Percentiles rank a stretch among this genome's conserved stretches.
Evolutionary conservation across 2,113 vertebrate genomes (phyloP).

Genomic region (Crotalus horridus): DNA sequence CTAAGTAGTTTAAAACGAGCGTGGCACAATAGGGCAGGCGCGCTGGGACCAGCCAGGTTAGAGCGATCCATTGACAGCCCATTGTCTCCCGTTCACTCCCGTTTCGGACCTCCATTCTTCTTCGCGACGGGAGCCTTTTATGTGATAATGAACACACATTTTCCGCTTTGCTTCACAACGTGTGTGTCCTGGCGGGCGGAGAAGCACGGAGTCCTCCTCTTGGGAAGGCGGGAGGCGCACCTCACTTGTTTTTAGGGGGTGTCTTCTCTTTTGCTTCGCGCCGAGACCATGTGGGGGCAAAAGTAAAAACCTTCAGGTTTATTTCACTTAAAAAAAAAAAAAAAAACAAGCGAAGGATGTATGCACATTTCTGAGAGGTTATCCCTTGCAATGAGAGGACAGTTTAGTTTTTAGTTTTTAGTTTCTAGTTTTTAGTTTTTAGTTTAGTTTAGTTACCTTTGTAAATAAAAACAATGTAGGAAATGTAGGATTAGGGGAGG

Average conservation of each 20-base stretch:
- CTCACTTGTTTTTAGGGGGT: conserved; percentile 36
- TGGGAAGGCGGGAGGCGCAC: background rate
- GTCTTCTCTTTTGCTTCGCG: conserved; percentile 34
- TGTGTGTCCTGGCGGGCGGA: conserved; percentile 76
- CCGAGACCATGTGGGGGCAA: conserved; percentile 67
- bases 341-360: background rate
- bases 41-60: conserved; percentile 80
- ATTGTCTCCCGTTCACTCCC: conserved; percentile 75
- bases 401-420: background rate
- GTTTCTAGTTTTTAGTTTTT: background rate
- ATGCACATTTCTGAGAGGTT: background rate
- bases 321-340: background rate
- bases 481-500: background rate
- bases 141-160: conserved; percentile 89
- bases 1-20: conserved; percentile 80
- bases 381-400: background rate
- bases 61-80: conserved; percentile 72
- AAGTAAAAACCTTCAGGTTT: conserved; percentile 66
- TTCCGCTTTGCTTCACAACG: conserved; percentile 74
- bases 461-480: background rate
- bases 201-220: conserved; percentile 35
- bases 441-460: background rate
- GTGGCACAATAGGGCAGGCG: conserved; percentile 74
- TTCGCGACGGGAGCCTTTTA: conserved; percentile 84
- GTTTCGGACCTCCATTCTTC: conserved; percentile 73